phyloP scores from a whole-genome alignment of 2,797 vertebrate genomes.

The Allobates femoralis region DNA sequence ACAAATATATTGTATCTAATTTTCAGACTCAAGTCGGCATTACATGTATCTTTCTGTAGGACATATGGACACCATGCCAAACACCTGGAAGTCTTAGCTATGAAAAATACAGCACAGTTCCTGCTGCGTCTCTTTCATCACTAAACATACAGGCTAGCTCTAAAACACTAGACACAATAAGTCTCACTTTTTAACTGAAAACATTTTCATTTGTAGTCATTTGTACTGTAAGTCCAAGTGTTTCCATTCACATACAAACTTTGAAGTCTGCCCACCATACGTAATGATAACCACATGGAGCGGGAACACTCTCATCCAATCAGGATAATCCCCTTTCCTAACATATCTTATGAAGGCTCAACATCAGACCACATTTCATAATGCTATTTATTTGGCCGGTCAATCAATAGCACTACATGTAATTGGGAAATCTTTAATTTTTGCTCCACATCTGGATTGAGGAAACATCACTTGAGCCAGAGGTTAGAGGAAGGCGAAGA shows the following conservation, averaged over 20 bases:
- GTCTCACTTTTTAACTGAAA: slow-evolving; percentile 59
- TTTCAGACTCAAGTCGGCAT: neutral
- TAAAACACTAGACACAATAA: slow-evolving; percentile 59
- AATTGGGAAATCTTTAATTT: slow-evolving; percentile 59
- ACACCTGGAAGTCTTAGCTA: slow-evolving; percentile 48
- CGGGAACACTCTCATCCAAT: slow-evolving; percentile 48
- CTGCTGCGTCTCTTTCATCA: slow-evolving; percentile 41
- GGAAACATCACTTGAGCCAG: slow-evolving; percentile 39
- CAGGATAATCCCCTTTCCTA: slow-evolving; percentile 39
- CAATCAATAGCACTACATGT: slow-evolving; percentile 42
- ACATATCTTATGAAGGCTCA: slow-evolving; percentile 25
- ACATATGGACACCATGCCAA: slow-evolving; percentile 38
- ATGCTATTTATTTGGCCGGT: slow-evolving; percentile 48
- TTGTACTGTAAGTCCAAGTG: slow-evolving; percentile 60
- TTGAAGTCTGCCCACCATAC: slow-evolving; percentile 56
- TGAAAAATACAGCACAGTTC: neutral
- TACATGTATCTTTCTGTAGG: neutral
- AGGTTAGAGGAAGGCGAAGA: slow-evolving; percentile 20
- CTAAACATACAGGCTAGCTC: slow-evolving; percentile 37
- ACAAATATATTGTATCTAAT: neutral
- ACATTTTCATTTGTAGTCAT: slow-evolving; percentile 58
- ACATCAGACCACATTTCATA: slow-evolving; percentile 36
- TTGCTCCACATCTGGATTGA: slow-evolving; percentile 48
- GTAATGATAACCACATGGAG: slow-evolving; percentile 60
- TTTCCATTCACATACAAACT: slow-evolving; percentile 59